These are phyloP conservation scores for Melinopterus prodromus DNA, from an alignment of 2,888 invertebrate species.

Conservation along the genomic window DNA sequence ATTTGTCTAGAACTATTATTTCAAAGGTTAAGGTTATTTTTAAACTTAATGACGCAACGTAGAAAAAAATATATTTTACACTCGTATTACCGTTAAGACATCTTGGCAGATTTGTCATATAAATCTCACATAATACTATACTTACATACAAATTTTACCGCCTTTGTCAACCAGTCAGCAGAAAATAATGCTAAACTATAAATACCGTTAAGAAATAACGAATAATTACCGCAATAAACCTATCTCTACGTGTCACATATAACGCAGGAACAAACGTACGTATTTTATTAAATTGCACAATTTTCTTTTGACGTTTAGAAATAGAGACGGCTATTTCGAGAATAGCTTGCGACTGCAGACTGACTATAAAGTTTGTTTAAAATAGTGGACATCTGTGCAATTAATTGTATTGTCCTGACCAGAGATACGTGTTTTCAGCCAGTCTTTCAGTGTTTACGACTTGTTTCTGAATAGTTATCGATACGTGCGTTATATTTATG, in stretches of 20 bases:
- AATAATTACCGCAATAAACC: too few species aligned
- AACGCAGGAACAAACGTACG: not conserved
- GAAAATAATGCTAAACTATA: too few species aligned
- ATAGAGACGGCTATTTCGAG: not conserved
- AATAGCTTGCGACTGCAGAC: not conserved
- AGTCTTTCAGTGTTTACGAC: not conserved
- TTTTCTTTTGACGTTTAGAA: not conserved
- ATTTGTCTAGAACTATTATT: too few species aligned
- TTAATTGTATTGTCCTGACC: not conserved
- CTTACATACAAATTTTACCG: too few species aligned
- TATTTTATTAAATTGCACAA: not conserved
- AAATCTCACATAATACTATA: too few species aligned
- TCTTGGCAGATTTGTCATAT: too few species aligned
- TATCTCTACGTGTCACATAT: not conserved
- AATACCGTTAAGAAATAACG: too few species aligned
- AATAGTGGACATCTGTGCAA: not conserved
- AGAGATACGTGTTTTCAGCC: not conserved
- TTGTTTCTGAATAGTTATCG: not conserved
- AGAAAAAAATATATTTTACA: too few species aligned
- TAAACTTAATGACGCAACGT: too few species aligned
- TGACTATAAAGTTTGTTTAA: not conserved
- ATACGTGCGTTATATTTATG: not conserved
- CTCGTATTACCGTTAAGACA: too few species aligned
- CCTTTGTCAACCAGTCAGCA: too few species aligned
- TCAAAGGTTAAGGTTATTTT: too few species aligned